Base-by-base conservation (phyloP, 2,797 vertebrate species). In the Orestias chungarensis region DNA sequence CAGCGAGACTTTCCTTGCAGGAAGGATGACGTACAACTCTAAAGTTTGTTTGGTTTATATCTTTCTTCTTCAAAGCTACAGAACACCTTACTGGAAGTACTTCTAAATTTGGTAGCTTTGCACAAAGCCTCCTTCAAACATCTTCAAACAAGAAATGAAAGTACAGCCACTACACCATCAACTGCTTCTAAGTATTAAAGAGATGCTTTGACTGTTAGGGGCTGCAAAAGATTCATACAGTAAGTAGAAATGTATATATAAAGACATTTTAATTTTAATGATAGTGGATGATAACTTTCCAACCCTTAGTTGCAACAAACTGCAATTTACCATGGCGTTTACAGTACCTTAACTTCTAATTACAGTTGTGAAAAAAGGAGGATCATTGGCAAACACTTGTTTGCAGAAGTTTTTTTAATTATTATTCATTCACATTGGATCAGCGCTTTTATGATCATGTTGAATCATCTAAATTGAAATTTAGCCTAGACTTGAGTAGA, bases 1-100 rank as follows among this genome's bases (percentile, higher is more conserved):
- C 90, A 92, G 73, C 81, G 78, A 86, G 87, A 84, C 70, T 91
- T 90, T 80, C 90, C 88, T 88, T 64, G 68, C 73, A 73, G 78
- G 75, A 81, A 80, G 74, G 75, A 85, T 86, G 62, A 84, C 81
- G 84, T 87, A 84, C 91, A 65, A 82, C 74, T 70, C 71, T 12
- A 54, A 62, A 72, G 81, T 86, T 85, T 84, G 84, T 91, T 85
- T 87, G 76, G 82, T 70, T 86, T 81, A 80, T 84, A 81, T 68
- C 82, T 84, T 81, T 79, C 57, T 76, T 46, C 77, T 80, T 79
- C 79, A 62, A 67, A 66, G 71, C 72, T 84, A 70, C 75, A 38
- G 50, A 78, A 72, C 82, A 78, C 70, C 17, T 54, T 35, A 38
- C 50, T 75, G 65, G 59, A 57, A 70, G 35, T 42, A 49, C 74